Percentiles rank a stretch among this genome's conserved stretches.
These are phyloP conservation scores for Aleiodes sp. DNA, from an alignment of 1,140 invertebrate genomes.

Conservation along the genomic window DNA sequence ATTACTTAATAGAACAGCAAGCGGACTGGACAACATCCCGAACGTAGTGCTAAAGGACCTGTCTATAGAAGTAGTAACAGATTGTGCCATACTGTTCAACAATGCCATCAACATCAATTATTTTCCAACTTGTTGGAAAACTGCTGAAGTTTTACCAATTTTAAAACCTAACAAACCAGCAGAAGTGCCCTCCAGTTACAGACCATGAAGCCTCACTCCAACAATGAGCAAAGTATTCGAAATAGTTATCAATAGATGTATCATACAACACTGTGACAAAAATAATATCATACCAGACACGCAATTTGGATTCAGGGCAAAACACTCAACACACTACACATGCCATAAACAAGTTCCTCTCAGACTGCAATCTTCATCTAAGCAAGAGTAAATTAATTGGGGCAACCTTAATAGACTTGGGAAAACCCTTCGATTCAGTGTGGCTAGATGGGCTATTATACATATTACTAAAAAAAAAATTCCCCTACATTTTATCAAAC, in stretches of 20 bases:
- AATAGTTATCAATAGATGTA: conserved; percentile 28
- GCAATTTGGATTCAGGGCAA: conserved; percentile 24
- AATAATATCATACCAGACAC: conserved; percentile 16
- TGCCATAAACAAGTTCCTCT: conserved; percentile 19
- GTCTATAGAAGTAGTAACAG: not conserved
- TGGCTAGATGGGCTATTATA: conserved; percentile 25
- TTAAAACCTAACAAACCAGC: conserved; percentile 36
- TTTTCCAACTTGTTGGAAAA: conserved; percentile 39
- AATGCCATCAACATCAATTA: conserved; percentile 25
- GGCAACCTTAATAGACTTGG: conserved; percentile 7
- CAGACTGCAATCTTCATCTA: not conserved
- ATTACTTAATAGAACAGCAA: not conserved
- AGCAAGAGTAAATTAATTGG: conserved; percentile 4
- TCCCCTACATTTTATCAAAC: not conserved
- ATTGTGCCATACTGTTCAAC: conserved; percentile 25
- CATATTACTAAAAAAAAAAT: conserved; percentile 11
- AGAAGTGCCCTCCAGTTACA: conserved; percentile 20
- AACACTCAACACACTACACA: conserved; percentile 21
- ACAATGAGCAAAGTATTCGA: conserved; percentile 43
- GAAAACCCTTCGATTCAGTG: conserved; percentile 20
- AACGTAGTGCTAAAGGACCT: conserved; percentile 23
- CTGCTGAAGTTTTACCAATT: conserved; percentile 35
- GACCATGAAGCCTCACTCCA: conserved; percentile 38
- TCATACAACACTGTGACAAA: not conserved
- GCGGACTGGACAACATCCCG: conserved; percentile 18